Evolutionary conservation across 2,888 invertebrate species (phyloP).

Genomic region (Poecilobothrus nobilitatus): DNA sequence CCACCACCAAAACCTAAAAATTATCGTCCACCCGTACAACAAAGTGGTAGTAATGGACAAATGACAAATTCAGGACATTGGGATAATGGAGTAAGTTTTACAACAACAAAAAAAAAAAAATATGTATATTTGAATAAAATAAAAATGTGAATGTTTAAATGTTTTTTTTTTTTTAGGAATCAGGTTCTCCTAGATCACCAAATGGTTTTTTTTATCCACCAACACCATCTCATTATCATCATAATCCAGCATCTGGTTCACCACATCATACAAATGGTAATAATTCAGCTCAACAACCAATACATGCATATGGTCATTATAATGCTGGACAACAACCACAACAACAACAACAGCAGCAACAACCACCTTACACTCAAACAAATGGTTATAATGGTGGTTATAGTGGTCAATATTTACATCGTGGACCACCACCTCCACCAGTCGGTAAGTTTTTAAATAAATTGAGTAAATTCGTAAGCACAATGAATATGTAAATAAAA

Average conservation of each 20-base stretch:
- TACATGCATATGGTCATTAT: constrained; percentile 28
- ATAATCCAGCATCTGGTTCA: constrained; percentile 35
- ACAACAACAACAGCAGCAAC: constrained; percentile 36
- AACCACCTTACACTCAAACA: constrained; percentile 35
- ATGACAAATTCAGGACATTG: constrained; percentile 32
- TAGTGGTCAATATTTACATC: constrained; percentile 36
- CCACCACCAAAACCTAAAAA: constrained; percentile 91
- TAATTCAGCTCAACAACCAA: constrained; percentile 25
- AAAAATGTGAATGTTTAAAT: constrained; percentile 14
- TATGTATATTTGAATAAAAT: neutral
- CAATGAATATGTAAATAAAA: neutral
- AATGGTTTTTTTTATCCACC: constrained; percentile 45
- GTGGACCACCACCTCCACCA: constrained; percentile 41
- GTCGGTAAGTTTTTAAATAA: constrained; percentile 32
- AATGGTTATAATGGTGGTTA: constrained; percentile 37
- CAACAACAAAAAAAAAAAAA: neutral
- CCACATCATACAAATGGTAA: constrained; percentile 24
- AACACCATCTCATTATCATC: constrained; percentile 41
- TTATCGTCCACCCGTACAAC: constrained; percentile 66
- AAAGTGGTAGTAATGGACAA: constrained; percentile 27
- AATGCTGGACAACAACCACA: constrained; percentile 33
- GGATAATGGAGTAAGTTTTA: constrained; percentile 46
- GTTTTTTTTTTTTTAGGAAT: constrained; percentile 30
- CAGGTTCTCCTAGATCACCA: constrained; percentile 42
- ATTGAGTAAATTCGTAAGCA: neutral